Evolutionary conservation across 2,888 invertebrate species (phyloP), one percentile per base, ranked within the genome.

Genomic region (Caenorhabditis becei): DNA sequence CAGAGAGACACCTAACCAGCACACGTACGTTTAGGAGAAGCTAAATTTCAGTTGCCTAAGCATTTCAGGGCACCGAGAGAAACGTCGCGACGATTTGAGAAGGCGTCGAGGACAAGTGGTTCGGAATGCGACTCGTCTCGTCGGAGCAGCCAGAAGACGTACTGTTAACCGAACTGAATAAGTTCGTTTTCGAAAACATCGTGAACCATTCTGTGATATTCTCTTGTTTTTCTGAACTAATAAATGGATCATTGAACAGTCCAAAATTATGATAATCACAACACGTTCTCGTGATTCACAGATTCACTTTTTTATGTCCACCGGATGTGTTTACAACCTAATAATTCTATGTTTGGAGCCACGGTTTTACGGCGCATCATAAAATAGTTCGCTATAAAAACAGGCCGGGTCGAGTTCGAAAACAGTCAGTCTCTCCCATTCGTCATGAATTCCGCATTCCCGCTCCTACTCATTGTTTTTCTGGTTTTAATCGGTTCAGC

Each of bases 251-350:
- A 11, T 41, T 41, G 41, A 14, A 41, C 41, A 16, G 14, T 3
- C 16, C 41, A 16, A 5, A 41, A 41, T 41, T 10, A 14, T 41
- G 41, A 41, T 41, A 41, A 41, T 41, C 41, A 41, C 16, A 16
- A 41, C 41, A 16, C 32, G 32, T 32, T 32, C 16, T 44, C 51
- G 37, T 54, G 51, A 18, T 35, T 53, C 47, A 47, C n/a, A 44
- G 32, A 32, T 10, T 67, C 44, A 8, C 44, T 24, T 70, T 71
- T 66, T 72, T 32, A 66, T 74, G 74, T 74, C 37, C 58, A 59
- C 59, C 74, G 74, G 74, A 74, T 59, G 56, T 74, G 59, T 66
- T 74, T 65, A 71, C 71, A 71, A 23, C 26, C 26, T 32, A 37
- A 35, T 51, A 59, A 58, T 53, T 37, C 35, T 61, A 35, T 59